Conservation (phyloP, 92 coral and sea anemone species). For the Epizoanthus illoricatus region DNA sequence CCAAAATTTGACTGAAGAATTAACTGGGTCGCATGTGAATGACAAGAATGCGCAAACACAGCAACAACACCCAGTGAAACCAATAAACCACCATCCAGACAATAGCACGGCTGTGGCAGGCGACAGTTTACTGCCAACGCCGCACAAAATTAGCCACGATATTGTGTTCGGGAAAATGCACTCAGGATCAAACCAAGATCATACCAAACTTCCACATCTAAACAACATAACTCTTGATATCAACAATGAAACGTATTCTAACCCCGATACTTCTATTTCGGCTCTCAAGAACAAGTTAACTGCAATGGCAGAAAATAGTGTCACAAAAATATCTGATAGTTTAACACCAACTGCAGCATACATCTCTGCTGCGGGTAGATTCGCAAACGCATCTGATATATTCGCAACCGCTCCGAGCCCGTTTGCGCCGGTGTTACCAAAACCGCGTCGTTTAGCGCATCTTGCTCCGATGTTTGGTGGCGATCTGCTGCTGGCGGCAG, state of each 20-base stretch:
- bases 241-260: neutral
- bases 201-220: neutral
- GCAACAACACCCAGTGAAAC: neutral
- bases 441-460: constrained; percentile 39
- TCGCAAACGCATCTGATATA: neutral
- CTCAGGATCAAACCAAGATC: constrained; percentile 3
- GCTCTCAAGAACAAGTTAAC: constrained; percentile 19
- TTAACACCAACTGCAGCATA: neutral
- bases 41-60: neutral
- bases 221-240: neutral
- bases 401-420: constrained; percentile 39
- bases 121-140: neutral
- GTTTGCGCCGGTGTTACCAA: constrained; percentile 42
- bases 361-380: neutral
- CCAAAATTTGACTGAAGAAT: neutral
- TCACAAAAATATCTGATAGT: neutral
- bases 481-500: constrained; percentile 82
- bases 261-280: constrained; percentile 21
- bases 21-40: neutral
- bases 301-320: constrained; percentile 10
- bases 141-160: neutral
- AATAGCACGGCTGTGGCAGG: neutral
- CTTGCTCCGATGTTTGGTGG: constrained; percentile 97
- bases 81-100: neutral
- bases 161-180: neutral